Base-by-base conservation (phyloP, 2,888 invertebrate species). In the Agrotis exclamationis region DNA sequence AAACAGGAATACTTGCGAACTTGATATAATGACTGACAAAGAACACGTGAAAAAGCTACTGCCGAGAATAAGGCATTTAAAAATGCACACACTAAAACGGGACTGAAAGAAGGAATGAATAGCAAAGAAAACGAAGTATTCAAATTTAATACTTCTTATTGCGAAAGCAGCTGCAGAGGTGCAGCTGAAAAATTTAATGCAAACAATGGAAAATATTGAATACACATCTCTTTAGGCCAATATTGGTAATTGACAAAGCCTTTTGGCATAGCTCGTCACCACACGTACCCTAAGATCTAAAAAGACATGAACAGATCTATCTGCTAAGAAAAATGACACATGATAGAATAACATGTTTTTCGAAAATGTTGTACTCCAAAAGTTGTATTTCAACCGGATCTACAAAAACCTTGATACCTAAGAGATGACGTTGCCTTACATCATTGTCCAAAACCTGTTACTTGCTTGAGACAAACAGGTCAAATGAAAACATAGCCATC, bases 331-430 rank as follows among this genome's bases (percentile, higher is more conserved):
- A n/a, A 53, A n/a, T 14, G 18, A 45, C 7, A 16, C 6, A 5
- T 16, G 2, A 0, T 18, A 47, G 3, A 22, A 44, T 33, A n/a
- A 20, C 2, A 53, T 24, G n/a, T 6, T 20, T 66, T 66, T 22
- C 13, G 0, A 63, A 63, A 24, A 22, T 33, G 20, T 0, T 58
- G 6, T 59, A 47, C 45, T 45, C 13, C 4, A n/a, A 63, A 78
- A 60, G 59, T 64, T 1, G 24, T 56, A 7, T 28, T 39, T 3
- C n/a, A 64, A 72, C 22, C 50, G 45, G 59, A 76, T 63, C 39
- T 71, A 39, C 1, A 5, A 44, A 78, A 45, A 59, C 58, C 48
- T 59, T 6, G 63, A 56, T 39, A 63, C 13, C 2, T 13, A 56
- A 24, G 56, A 63, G 39, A 51, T 60, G 33, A 56, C 16, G 20